Base-by-base conservation (phyloP, 2,797 vertebrate species). In the Lemur catta region DNA sequence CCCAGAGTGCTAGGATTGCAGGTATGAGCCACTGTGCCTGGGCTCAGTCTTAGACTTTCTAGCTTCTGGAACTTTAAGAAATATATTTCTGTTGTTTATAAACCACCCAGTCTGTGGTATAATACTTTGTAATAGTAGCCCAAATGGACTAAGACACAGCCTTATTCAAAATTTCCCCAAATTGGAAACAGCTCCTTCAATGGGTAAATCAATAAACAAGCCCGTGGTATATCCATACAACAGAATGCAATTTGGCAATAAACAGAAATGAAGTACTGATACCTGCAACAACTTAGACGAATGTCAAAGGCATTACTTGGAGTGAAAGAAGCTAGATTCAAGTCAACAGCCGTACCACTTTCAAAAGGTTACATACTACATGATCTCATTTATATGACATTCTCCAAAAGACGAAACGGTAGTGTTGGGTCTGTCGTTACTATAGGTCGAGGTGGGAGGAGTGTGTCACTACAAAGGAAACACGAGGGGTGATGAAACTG, bases 381-480 rank as follows among this genome's bases (percentile, higher is more conserved):
- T 50, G 35, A 91, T 61, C 71, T 59, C 43, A 69, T 81, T 69
- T 94, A 65, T 33, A 18, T 67, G 90, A 94, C 75, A 89, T 78
- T 86, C 80, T 95, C 69, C 72, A 48, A 82, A 95, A 94, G 82
- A 67, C 38, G 94, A 61, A 95, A 69, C 82, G 46, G 28, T 4
- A 63, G 57, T 14, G 38, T 65, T 13, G 79, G 43, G 22, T 26
- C 35, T 82, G 67, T 6, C 28, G 79, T 94, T 82, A 71, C 61
- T 35, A 24, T 55, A 78, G 78, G 90, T 52, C 48, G 65, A 61
- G 65, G 85, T 78, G 85, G 96, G 85, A 84, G 94, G 74, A 82
- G 24, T 38, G 50, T 93, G 85, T 96, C 94, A 96, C 95, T 96
- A 96, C 69, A 86, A 89, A 97, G 91, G 94, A 96, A 97, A 97